These are phyloP conservation scores for Porites cylindrica DNA, from an alignment of 92 coral and sea anemone genomes.

Conservation along the genomic window DNA sequence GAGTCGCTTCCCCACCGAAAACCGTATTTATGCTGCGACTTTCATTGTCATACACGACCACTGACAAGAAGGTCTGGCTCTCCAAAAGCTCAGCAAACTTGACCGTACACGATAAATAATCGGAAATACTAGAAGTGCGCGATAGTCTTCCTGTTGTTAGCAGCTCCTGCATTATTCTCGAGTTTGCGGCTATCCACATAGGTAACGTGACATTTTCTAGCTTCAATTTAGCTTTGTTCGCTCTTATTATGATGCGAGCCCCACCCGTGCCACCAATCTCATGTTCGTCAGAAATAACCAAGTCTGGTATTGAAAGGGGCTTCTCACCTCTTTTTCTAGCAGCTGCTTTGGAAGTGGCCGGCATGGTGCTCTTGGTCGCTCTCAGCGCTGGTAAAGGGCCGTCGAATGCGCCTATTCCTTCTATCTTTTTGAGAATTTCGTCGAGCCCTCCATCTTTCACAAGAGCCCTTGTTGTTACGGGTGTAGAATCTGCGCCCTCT, in stretches of 20 bases:
- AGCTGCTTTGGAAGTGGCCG: not conserved
- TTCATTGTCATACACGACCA: constrained; percentile 27
- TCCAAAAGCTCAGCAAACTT: constrained; percentile 23
- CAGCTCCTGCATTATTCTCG: constrained; percentile 17
- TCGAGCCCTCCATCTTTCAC: not conserved
- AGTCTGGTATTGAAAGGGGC: not conserved
- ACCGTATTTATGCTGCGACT: constrained; percentile 16
- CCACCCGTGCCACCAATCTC: constrained; percentile 4
- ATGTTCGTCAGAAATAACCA: not conserved
- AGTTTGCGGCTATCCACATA: constrained; percentile 13
- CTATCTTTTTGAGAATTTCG: not conserved
- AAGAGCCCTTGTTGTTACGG: not conserved
- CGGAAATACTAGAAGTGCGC: not conserved
- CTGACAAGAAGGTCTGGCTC: constrained; percentile 14
- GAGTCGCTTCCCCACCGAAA: constrained; percentile 35
- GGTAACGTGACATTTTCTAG: not conserved
- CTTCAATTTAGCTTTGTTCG: not conserved
- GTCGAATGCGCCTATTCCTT: not conserved
- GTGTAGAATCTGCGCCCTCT: not conserved
- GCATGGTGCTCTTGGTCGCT: not conserved
- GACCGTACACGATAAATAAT: constrained; percentile 12
- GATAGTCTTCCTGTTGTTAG: not conserved
- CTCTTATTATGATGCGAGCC: not conserved
- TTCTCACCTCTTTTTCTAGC: not conserved
- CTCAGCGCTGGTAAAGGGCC: not conserved